Evolutionary conservation across 2,113 vertebrate genomes (phyloP).

Genomic region (Pan paniscus): DNA sequence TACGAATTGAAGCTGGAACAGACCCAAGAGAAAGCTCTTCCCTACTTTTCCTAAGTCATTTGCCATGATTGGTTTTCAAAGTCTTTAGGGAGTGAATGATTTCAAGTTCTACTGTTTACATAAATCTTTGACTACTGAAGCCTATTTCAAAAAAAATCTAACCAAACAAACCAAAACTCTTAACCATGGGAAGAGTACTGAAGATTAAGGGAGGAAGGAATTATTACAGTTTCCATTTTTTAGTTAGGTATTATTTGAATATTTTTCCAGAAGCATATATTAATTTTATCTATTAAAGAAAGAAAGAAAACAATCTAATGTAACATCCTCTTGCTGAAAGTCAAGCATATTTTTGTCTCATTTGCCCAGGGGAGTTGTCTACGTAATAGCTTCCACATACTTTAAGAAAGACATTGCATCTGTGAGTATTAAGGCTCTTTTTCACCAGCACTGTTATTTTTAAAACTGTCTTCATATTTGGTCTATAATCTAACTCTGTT

Average conservation of each 20-base stretch:
- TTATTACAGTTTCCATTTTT: neutral
- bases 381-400: neutral
- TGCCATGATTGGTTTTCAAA: neutral
- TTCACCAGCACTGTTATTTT: constrained; percentile 28
- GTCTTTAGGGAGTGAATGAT: neutral
- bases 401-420: neutral
- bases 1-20: neutral
- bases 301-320: neutral
- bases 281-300: neutral
- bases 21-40: neutral
- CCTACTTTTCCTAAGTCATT: neutral
- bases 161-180: neutral
- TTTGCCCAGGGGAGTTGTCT: neutral
- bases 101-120: neutral
- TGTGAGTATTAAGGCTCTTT: neutral
- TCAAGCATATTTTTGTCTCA: neutral
- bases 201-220: neutral
- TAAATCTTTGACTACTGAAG: neutral
- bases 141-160: neutral
- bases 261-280: neutral
- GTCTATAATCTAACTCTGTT: constrained; percentile 24
- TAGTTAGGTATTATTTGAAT: neutral
- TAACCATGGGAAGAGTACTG: neutral
- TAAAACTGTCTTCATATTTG: constrained; percentile 17
- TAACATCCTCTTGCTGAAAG: neutral